Percentiles rank a stretch among this genome's conserved stretches.
Evolutionary conservation across 1,140 invertebrate genomes (phyloP).

Genomic region (Orussus abietinus): DNA sequence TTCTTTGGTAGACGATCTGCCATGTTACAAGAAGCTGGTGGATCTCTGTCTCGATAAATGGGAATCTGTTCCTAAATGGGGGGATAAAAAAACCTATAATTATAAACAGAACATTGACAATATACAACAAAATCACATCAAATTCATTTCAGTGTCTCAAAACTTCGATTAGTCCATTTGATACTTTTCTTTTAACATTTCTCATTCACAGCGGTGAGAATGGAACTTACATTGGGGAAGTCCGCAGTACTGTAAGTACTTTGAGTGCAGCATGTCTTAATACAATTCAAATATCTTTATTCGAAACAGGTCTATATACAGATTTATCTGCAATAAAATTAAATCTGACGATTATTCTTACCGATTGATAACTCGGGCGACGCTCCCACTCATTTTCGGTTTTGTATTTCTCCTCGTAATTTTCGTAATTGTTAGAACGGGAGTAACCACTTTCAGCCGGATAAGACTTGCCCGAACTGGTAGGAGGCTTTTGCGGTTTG

Average conservation of each 20-base stretch:
- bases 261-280: constrained; percentile 7
- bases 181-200: background rate
- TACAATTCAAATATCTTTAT: constrained; percentile 1
- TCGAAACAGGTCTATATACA: background rate
- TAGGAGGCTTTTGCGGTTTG: constrained; percentile 32
- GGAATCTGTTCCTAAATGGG: too few species aligned
- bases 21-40: constrained; percentile 25
- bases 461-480: constrained; percentile 27
- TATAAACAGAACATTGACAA: too few species aligned
- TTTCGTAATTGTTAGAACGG: constrained; percentile 35
- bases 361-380: constrained; percentile 38
- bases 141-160: too few species aligned
- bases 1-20: constrained; percentile 29
- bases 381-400: constrained; percentile 39
- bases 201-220: background rate
- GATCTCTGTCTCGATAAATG: constrained; percentile 43
- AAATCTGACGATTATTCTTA: constrained; percentile 18
- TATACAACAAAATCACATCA: too few species aligned
- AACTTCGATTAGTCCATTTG: too few species aligned
- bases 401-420: constrained; percentile 42
- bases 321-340: constrained; percentile 6
- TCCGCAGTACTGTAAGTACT: constrained; percentile 1
- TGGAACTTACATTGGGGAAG: constrained; percentile 6
- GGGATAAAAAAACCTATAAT: too few species aligned
- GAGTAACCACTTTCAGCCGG: constrained; percentile 33